Base-by-base conservation (phyloP, 1,140 invertebrate species). In the Chymomyza costata region DNA sequence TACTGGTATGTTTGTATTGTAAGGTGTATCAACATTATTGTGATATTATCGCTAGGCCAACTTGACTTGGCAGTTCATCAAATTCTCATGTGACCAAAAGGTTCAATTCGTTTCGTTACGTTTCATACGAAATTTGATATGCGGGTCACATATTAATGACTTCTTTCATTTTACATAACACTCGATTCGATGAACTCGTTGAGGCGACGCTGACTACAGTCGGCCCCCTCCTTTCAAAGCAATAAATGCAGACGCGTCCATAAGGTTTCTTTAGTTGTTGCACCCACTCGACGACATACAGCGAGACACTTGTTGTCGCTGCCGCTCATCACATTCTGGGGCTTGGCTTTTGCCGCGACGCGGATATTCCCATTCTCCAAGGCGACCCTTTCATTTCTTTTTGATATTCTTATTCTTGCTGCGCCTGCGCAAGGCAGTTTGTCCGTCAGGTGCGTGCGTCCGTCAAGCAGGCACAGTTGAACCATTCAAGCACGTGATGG, bases 1-100 rank as follows among this genome's bases (percentile, higher is more conserved):
- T n/a, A n/a, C n/a, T n/a, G n/a, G n/a, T n/a, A n/a, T n/a, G n/a
- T n/a, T n/a, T n/a, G n/a, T n/a, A n/a, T n/a, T n/a, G n/a, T n/a
- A n/a, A n/a, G n/a, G n/a, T n/a, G n/a, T n/a, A n/a, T n/a, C n/a
- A n/a, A n/a, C n/a, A n/a, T n/a, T n/a, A n/a, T n/a, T n/a, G n/a
- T n/a, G n/a, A n/a, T n/a, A n/a, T n/a, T n/a, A n/a, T n/a, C n/a
- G n/a, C n/a, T n/a, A n/a, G n/a, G n/a, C n/a, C n/a, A n/a, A n/a
- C n/a, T 46, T 73, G n/a, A n/a, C 41, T 73, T 76, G 71, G 71
- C 70, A 76, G 71, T 78, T 76, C 71, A 76, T 76, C 71, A 76
- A 76, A 76, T 76, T 76, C 71, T 76, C 71, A 78, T 78, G 71
- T 76, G 71, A 76, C 71, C 73, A 76, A 54, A 63, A 76, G 76